phyloP scores from a whole-genome alignment of 2,113 vertebrate species.

The Sardina pilchardus region DNA sequence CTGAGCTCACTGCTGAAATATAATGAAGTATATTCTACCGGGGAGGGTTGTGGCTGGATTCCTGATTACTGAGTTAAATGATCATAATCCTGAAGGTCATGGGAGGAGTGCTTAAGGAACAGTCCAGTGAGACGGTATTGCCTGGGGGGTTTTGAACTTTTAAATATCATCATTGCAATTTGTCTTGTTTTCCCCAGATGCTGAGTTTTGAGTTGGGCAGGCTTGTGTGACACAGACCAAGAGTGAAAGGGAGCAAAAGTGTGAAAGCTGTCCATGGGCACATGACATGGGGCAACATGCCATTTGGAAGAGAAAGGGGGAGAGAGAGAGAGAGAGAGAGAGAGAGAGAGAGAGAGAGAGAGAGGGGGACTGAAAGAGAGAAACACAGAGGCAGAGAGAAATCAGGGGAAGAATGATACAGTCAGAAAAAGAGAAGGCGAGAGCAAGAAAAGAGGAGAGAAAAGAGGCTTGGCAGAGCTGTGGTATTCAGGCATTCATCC shows the following conservation, averaged over 20 bases:
- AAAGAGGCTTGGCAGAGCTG: slow-evolving; percentile 50
- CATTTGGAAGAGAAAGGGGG: neutral
- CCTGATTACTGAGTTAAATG: neutral
- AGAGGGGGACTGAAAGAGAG: neutral
- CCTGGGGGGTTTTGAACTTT: neutral
- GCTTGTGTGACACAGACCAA: neutral
- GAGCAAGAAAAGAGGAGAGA: slow-evolving; percentile 25
- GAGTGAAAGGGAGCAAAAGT: neutral
- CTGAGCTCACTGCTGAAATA: too few relatives aligned
- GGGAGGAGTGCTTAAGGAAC: neutral
- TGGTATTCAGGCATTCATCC: slow-evolving; percentile 52
- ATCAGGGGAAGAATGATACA: neutral
- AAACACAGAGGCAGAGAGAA: neutral
- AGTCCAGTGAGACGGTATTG: neutral
- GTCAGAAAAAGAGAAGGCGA: slow-evolving; percentile 14
- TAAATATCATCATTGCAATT: neutral
- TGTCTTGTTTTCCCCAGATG: neutral
- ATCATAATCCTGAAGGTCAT: neutral
- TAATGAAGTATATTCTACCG: neutral
- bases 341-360: neutral
- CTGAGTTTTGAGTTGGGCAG: neutral
- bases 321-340: neutral
- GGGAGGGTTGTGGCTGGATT: neutral
- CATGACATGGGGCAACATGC: neutral
- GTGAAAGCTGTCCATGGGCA: neutral